These are phyloP conservation scores for Platorchestia sp. DNA, from an alignment of 1,140 invertebrate genomes.

Conservation along the genomic window DNA sequence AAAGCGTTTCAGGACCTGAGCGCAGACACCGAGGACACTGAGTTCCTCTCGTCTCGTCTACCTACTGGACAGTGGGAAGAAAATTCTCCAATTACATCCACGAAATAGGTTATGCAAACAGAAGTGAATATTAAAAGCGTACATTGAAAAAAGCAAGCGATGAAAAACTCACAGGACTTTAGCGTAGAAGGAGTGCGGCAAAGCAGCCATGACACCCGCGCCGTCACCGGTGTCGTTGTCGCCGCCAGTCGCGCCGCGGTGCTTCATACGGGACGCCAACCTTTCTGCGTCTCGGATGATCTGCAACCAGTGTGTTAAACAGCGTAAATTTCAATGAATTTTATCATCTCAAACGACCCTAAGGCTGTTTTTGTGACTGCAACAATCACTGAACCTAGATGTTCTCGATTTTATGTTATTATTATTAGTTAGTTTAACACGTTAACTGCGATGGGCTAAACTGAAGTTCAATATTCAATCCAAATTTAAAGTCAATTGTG, in stretches of 20 bases:
- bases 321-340: background rate
- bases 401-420: too few species aligned
- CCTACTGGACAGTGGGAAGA: background rate
- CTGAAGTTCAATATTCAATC: too few species aligned
- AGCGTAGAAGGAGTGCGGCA: constrained; percentile 94
- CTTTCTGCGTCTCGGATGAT: constrained; percentile 94
- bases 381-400: background rate
- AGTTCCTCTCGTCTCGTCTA: too few species aligned
- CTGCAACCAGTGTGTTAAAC: constrained; percentile 73
- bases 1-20: too few species aligned
- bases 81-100: background rate
- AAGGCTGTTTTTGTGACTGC: background rate
- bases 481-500: too few species aligned
- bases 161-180: constrained; percentile 80
- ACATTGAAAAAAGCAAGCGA: too few species aligned
- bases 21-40: too few species aligned
- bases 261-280: constrained; percentile 96
- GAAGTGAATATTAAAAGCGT: too few species aligned
- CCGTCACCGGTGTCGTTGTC: constrained; percentile 99
- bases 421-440: too few species aligned
- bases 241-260: constrained; percentile 97
- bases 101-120: too few species aligned
- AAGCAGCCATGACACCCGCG: constrained; percentile 94
- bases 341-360: background rate
- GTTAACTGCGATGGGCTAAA: too few species aligned